A percentile compares a stretch with the other conserved stretches of the same genome.
Conservation (phyloP, 2,888 invertebrate species). For the Sceliomorpha sp. region DNA sequence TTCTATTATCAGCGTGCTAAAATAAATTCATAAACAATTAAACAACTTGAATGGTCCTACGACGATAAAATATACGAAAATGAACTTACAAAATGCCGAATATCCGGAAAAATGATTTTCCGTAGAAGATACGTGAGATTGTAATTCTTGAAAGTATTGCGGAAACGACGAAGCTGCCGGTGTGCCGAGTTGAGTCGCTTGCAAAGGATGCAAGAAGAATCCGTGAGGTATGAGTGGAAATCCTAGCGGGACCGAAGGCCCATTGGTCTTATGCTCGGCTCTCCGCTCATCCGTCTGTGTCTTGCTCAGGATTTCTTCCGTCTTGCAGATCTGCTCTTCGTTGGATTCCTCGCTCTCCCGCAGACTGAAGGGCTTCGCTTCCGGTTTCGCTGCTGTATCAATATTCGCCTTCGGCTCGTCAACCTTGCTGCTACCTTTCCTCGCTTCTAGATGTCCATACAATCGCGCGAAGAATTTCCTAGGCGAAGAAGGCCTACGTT, state of each 20-base stretch:
- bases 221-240: constrained; percentile 65
- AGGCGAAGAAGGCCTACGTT: constrained; percentile 86
- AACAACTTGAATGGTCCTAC: no score
- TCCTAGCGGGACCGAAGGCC: constrained; percentile 45
- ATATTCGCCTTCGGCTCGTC: constrained; percentile 55
- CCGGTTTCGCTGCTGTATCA: constrained; percentile 27
- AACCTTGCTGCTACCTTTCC: constrained; percentile 52
- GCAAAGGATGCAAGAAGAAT: constrained; percentile 68
- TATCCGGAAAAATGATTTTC: constrained; percentile 80
- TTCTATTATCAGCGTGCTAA: no score
- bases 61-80: no score
- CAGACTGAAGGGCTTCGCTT: constrained; percentile 38
- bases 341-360: constrained; percentile 29
- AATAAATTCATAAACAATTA: no score
- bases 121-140: constrained; percentile 62
- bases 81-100: constrained; percentile 82
- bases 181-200: constrained; percentile 77
- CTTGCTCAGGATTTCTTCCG: constrained; percentile 47
- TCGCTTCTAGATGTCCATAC: constrained; percentile 87
- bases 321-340: constrained; percentile 40
- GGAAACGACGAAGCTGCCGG: constrained; percentile 77
- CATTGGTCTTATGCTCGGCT: constrained; percentile 71
- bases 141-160: constrained; percentile 62
- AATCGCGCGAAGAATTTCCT: constrained; percentile 90
- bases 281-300: constrained; percentile 66